phyloP scores from a whole-genome alignment of 1,140 invertebrate species.

The Zaprionus tsacasi region DNA sequence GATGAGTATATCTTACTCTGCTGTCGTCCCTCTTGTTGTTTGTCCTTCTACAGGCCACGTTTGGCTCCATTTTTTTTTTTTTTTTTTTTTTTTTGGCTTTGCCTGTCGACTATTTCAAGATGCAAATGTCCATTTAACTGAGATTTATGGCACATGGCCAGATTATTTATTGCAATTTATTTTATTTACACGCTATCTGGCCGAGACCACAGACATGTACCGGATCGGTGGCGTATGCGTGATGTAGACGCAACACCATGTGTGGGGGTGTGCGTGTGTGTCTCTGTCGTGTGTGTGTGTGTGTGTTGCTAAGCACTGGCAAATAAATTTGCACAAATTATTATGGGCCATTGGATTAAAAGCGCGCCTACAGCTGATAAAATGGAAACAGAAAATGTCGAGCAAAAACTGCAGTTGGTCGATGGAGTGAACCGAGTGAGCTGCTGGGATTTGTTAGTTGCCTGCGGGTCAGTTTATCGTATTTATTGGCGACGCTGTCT shows the following conservation, averaged over 20 bases:
- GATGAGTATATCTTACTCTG: constrained; percentile 45
- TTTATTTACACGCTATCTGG: constrained; percentile 81
- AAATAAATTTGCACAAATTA: constrained; percentile 82
- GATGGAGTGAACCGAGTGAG: not conserved
- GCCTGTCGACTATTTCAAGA: constrained; percentile 74
- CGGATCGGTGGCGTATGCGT: constrained; percentile 47
- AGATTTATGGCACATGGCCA: constrained; percentile 77
- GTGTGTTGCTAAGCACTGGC: constrained; percentile 63
- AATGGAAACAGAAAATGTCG: constrained; percentile 37
- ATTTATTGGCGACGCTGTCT: constrained; percentile 61
- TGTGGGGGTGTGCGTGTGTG: not conserved
- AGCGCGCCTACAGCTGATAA: constrained; percentile 32
- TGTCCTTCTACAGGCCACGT: constrained; percentile 15
- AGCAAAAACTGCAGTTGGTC: constrained; percentile 43
- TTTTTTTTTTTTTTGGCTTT: constrained; percentile 35
- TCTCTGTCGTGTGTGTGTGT: not conserved
- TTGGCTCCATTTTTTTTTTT: not conserved
- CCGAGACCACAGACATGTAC: constrained; percentile 59
- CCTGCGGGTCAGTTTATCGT: constrained; percentile 69
- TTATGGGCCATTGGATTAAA: constrained; percentile 77
- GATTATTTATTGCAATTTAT: constrained; percentile 83
- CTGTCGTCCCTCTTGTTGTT: not conserved
- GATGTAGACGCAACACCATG: constrained; percentile 10
- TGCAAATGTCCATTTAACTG: constrained; percentile 82
- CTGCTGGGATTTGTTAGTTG: constrained; percentile 31